A percentile compares a stretch with the other conserved stretches of the same genome.
phyloP scores from a whole-genome alignment of 2,888 invertebrate genomes.

The Tuberolachnus salignus region DNA sequence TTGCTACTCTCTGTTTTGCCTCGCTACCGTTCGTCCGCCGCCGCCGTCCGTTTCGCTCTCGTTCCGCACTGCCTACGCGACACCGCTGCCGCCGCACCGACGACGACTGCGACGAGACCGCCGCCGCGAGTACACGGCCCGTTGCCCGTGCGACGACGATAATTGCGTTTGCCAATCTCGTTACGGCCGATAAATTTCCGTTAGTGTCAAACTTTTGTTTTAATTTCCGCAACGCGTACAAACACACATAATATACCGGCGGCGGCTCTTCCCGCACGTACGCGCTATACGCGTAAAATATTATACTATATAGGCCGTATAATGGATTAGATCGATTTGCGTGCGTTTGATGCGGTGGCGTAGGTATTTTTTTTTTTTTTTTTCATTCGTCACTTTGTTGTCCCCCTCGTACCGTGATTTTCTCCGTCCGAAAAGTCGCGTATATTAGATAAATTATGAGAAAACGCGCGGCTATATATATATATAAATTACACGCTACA shows the following conservation, averaged over 20 bases:
- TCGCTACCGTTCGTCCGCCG: too few relatives aligned
- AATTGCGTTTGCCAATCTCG: constrained; percentile 50
- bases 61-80: not conserved
- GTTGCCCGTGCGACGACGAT: constrained; percentile 30
- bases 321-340: constrained; percentile 50
- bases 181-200: constrained; percentile 54
- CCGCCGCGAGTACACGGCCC: not conserved
- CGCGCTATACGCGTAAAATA: not conserved
- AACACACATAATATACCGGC: not conserved
- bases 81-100: not conserved
- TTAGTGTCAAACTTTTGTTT: constrained; percentile 52
- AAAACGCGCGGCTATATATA: constrained; percentile 23
- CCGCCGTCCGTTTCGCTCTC: too few relatives aligned
- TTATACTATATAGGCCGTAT: not conserved
- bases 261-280: not conserved
- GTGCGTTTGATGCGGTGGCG: constrained; percentile 4
- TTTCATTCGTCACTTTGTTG: not conserved
- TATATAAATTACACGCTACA: not conserved
- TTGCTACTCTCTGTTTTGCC: too few relatives aligned
- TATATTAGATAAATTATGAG: constrained; percentile 55
- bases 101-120: not conserved
- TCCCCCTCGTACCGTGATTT: constrained; percentile 4
- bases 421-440: constrained; percentile 44
- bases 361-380: constrained; percentile 1
- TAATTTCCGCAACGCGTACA: constrained; percentile 44